These are phyloP conservation scores for Notiomystis cincta DNA, from an alignment of 2,113 vertebrate genomes.

Conservation along the genomic window DNA sequence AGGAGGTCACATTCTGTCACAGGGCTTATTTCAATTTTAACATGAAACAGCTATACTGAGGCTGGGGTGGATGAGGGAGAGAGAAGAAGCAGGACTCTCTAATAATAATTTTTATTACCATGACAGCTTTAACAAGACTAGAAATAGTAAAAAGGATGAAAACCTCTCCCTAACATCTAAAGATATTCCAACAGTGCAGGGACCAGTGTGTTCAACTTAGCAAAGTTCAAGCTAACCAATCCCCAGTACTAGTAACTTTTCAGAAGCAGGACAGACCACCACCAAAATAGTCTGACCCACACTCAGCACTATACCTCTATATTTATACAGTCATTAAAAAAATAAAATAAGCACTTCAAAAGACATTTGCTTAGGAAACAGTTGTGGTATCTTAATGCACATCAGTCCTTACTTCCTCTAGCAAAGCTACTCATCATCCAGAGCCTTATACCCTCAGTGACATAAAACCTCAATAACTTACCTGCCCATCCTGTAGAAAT, in stretches of 20 bases:
- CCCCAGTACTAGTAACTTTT: neutral
- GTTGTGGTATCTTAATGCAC: neutral
- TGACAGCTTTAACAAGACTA: neutral
- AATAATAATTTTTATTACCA: neutral
- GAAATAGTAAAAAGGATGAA: neutral
- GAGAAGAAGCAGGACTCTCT: neutral
- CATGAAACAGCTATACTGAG: neutral
- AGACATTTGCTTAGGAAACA: neutral
- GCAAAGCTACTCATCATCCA: neutral
- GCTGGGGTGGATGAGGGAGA: fast-evolving
- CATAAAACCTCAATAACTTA: neutral
- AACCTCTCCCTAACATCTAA: neutral
- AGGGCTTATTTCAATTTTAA: neutral
- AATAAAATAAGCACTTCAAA: neutral
- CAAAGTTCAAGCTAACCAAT: neutral
- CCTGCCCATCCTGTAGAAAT: fast-evolving
- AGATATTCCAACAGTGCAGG: neutral
- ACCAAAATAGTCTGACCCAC: neutral
- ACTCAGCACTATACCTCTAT: neutral
- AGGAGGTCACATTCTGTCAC: neutral
- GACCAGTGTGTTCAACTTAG: neutral
- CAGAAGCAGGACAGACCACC: neutral
- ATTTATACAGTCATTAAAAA: neutral
- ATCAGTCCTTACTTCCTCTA: neutral
- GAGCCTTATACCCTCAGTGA: fast-evolving